Evolutionary conservation across 2,113 vertebrate species (phyloP).

Genomic region (Crotalus horridus): DNA sequence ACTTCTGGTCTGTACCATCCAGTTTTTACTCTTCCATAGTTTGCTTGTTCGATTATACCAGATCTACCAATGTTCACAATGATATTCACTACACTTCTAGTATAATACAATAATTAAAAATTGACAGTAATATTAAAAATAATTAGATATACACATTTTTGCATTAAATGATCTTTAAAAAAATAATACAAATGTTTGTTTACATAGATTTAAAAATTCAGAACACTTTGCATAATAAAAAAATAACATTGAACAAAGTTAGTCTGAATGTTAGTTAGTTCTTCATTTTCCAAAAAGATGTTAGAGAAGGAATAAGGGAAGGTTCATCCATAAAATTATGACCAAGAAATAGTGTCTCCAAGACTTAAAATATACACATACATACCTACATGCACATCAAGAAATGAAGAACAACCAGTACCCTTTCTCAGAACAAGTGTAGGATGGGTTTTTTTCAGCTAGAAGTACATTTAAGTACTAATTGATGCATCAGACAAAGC

Average conservation of each 20-base stretch:
- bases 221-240: not conserved
- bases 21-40: not conserved
- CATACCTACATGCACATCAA: not conserved
- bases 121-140: not conserved
- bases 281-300: not conserved
- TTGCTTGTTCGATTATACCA: not conserved
- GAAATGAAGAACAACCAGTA: not conserved
- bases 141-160: not conserved
- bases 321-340: not conserved
- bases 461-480: too few species aligned
- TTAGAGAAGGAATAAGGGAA: not conserved
- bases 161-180: not conserved
- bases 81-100: not conserved
- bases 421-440: not conserved
- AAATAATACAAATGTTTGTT: not conserved
- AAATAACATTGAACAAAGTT: not conserved
- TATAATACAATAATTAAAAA: not conserved
- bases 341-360: not conserved
- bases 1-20: not conserved
- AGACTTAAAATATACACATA: not conserved
- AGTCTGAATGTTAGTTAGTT: not conserved
- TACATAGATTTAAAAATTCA: not conserved
- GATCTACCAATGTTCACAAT: not conserved
- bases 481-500: not conserved
- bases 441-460: not conserved